Evolutionary conservation across 2,888 invertebrate genomes (phyloP).

Genomic region (Hirtodrosophila trivittata): DNA sequence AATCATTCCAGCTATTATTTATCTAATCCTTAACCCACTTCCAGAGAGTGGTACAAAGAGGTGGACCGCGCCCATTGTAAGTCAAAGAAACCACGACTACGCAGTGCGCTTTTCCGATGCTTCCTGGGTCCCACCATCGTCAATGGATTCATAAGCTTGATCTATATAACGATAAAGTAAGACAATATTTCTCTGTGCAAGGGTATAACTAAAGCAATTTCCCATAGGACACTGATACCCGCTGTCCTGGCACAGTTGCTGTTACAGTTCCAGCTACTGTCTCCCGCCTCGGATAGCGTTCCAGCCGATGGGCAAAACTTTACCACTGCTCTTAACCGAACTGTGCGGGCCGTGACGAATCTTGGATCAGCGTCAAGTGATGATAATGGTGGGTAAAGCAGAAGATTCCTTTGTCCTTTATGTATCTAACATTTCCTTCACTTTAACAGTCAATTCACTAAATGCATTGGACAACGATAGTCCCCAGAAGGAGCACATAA

Average conservation of each 20-base stretch:
- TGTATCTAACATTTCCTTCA: background rate
- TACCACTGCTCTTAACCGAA: constrained; percentile 51
- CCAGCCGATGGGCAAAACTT: constrained; percentile 8
- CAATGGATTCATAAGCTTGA: constrained; percentile 87
- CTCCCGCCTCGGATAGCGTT: background rate
- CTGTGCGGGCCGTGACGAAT: constrained; percentile 50
- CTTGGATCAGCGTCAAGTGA: constrained; percentile 14
- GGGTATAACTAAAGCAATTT: background rate
- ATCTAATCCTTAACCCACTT: background rate
- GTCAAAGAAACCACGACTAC: constrained; percentile 86
- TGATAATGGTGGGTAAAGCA: constrained; percentile 3
- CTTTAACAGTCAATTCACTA: constrained; percentile 31
- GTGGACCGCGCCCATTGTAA: constrained; percentile 85
- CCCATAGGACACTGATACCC: constrained; percentile 81
- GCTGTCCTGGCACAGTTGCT: constrained; percentile 83
- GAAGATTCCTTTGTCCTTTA: background rate
- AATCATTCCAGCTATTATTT: background rate
- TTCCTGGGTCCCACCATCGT: constrained; percentile 89
- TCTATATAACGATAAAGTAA: constrained; percentile 82
- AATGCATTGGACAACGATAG: constrained; percentile 41
- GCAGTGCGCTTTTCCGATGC: constrained; percentile 87
- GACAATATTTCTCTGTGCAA: constrained; percentile 8
- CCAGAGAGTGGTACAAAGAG: constrained; percentile 89
- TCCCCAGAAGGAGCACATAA: constrained; percentile 40
- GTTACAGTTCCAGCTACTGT: constrained; percentile 79